Base-by-base conservation (phyloP, 2,797 vertebrate genomes). In the Acipenser transmontanus region DNA sequence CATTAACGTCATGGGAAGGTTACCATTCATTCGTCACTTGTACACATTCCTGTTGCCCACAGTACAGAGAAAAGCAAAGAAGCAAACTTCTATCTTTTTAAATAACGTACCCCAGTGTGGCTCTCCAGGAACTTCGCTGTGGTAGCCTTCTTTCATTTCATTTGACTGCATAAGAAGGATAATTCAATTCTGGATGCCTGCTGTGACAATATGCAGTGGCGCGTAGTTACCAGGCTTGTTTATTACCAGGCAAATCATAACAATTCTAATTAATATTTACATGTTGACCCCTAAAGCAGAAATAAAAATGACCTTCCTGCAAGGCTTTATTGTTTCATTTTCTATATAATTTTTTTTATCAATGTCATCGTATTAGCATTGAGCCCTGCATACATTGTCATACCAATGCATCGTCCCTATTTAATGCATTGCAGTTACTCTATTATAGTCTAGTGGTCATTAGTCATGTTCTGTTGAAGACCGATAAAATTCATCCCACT, bases 401-500 rank as follows among this genome's bases (percentile, higher is more conserved):
- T 62, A 72, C 65, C 84, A 87, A 85, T 89, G 87, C 90, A 88
- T 87, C 80, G 67, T 66, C 72, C 71, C 72, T 71, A 76, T 62
- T 78, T 74, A 81, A 86, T 87, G 86, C 88, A 87, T 86, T 89
- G 84, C 78, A 79, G 76, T 76, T 65, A 71, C 75, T 74, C 73
- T 73, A 73, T 71, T 74, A 72, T 71, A 87, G 80, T 80, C 85
- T 84, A 61, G 81, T 87, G 88, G 84, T 91, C 93, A 94, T 94
- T 89, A 90, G 79, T 93, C 92, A 87, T 82, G 77, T 90, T 92
- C 80, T 93, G 88, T 92, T 89, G 84, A 92, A 87, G 86, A 89
- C 87, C 91, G 92, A 89, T 90, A 88, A 94, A 93, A 94, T 95
- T 98, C 93, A 98, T 95, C 95, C 93, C 95, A 95, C 92, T 89